Evolutionary conservation across 1,140 invertebrate species (phyloP).

Genomic region (Apis florea): DNA sequence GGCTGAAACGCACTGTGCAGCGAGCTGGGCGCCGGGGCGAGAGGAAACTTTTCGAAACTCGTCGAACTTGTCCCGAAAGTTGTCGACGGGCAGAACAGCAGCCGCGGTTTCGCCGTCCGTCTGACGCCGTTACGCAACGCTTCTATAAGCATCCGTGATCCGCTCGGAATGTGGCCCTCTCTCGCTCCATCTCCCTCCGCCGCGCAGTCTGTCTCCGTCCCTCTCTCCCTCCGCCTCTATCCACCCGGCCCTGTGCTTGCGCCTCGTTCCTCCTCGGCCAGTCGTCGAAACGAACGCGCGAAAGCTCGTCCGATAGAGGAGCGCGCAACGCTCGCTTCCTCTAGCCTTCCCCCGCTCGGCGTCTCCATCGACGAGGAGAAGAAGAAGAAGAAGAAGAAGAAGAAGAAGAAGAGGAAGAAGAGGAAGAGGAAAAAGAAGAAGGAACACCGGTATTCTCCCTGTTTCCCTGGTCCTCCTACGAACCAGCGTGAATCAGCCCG

Average conservation of each 20-base stretch:
- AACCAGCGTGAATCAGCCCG: slow-evolving; percentile 42
- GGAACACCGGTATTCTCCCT: slow-evolving; percentile 5
- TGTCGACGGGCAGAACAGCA: slow-evolving; percentile 19
- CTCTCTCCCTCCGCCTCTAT: neutral
- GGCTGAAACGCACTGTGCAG: no score
- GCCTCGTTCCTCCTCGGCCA: slow-evolving; percentile 5
- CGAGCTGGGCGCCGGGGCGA: no score
- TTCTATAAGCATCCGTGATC: slow-evolving; percentile 81
- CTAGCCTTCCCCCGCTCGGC: slow-evolving; percentile 1
- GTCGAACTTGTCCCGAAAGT: slow-evolving; percentile 18
- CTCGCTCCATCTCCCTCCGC: slow-evolving; percentile 43
- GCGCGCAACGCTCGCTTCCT: neutral
- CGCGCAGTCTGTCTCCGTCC: slow-evolving; percentile 37
- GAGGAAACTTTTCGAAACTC: slow-evolving; percentile 56
- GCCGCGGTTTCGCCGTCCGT: slow-evolving; percentile 64
- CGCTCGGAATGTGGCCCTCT: slow-evolving; percentile 76
- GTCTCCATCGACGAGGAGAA: neutral
- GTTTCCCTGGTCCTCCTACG: slow-evolving; percentile 43
- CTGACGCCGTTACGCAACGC: slow-evolving; percentile 78
- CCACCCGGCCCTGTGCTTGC: neutral
- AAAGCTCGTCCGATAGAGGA: slow-evolving; percentile 25
- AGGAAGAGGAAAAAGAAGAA: neutral
- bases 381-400: neutral
- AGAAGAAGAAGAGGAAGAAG: neutral
- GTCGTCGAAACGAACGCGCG: slow-evolving; percentile 18